Percentiles rank a stretch among this genome's conserved stretches.
phyloP scores from a whole-genome alignment of 2,888 invertebrate species.

The Clanis bilineata region DNA sequence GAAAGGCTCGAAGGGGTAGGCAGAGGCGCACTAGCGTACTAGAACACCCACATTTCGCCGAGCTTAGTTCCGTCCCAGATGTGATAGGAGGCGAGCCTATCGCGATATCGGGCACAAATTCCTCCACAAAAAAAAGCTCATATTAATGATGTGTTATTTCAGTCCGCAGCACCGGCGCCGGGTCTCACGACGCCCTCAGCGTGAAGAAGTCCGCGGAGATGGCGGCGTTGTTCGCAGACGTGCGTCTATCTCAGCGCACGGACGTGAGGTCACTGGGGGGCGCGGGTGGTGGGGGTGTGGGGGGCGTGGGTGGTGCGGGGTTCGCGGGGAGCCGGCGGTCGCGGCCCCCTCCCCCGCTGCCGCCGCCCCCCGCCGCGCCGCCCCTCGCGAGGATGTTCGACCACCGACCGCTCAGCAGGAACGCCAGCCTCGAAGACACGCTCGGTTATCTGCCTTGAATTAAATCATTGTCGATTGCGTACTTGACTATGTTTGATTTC shows the following conservation, averaged over 20 bases:
- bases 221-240: conserved; percentile 91
- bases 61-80: no score
- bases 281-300: conserved; percentile 26
- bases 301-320: conserved; percentile 27
- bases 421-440: conserved; percentile 84
- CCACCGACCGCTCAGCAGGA: conserved; percentile 64
- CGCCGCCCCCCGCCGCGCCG: conserved; percentile 41
- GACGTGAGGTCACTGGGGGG: conserved; percentile 78
- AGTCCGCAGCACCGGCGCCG: conserved; percentile 77
- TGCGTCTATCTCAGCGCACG: conserved; percentile 86
- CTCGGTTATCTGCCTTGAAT: conserved; percentile 84
- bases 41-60: no score
- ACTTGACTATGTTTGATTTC: background rate
- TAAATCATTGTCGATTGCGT: background rate
- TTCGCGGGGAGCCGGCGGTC: conserved; percentile 20
- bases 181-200: conserved; percentile 87
- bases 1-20: no score
- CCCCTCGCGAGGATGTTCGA: conserved; percentile 62
- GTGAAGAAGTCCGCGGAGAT: conserved; percentile 95
- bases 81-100: no score
- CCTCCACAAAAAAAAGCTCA: no score
- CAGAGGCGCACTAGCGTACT: no score
- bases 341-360: conserved; percentile 42
- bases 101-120: no score
- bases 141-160: no score